Base-by-base conservation (phyloP, 2,113 vertebrate genomes). In the Tiliqua scincoides region DNA sequence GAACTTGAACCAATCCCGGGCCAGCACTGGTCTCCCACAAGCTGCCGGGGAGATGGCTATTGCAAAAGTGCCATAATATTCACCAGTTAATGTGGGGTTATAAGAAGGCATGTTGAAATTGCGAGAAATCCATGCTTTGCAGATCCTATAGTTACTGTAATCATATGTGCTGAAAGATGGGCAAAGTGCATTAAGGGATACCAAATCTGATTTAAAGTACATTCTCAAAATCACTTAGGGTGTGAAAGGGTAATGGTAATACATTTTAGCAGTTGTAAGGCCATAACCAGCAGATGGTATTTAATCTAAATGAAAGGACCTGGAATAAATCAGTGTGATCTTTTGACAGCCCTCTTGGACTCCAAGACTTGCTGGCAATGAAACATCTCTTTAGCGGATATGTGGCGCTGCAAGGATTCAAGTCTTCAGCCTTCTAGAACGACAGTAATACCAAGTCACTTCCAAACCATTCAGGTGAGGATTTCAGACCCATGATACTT, bases 341-440 rank as follows among this genome's bases (percentile, higher is more conserved):
- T 63, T 76, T 54, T 27, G n/a, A 62, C 63, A 52, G 23, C n/a
- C 4, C 48, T 63, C 79, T 32, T 43, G 79, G 15, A 11, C 14
- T 89, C 62, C 17, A 57, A 93, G 87, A 65, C 90, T 79, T 91
- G 88, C 89, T 59, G 89, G 83, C 83, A 89, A 81, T 76, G 82
- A 83, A 72, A 83, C 35, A 82, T 89, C 88, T 94, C 90, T 90
- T 83, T 90, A 83, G 18, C 84, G 37, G 77, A 43, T 37, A 61
- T 85, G 82, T 0, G 1, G 59, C 30, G 25, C 52, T 91, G 90
- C 92, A 87, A 79, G 74, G 52, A 91, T 83, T 73, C 75, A 76
- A 90, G 91, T 85, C 88, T 61, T 82, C 79, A 48, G 27, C 85
- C 40, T 85, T 35, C 75, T 87, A 37, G 65, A 75, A 84, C 82